Percentiles rank a stretch among this genome's conserved stretches.
These are phyloP conservation scores for Dendronephthya gigantea DNA, from an alignment of 64 coral and sea anemone genomes.

Conservation along the genomic window DNA sequence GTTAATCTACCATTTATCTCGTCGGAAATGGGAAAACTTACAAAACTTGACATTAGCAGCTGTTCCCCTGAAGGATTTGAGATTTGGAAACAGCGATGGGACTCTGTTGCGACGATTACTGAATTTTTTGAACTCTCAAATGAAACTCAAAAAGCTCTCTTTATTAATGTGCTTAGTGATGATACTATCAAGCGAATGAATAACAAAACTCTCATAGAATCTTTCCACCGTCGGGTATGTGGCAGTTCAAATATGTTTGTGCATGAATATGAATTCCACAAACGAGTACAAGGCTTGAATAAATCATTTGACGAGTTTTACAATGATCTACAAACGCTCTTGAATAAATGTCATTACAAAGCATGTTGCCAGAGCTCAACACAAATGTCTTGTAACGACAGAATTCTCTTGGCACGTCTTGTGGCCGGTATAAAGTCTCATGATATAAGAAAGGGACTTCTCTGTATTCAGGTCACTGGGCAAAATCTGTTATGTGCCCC, in stretches of 20 bases:
- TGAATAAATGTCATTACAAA: no score
- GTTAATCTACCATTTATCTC: neutral
- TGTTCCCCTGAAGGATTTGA: neutral
- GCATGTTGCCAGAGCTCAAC: no score
- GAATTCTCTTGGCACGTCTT: no score
- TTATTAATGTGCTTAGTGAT: constrained; percentile 7
- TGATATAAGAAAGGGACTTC: no score
- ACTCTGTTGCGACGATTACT: neutral
- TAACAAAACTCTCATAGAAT: neutral
- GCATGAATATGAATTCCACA: no score
- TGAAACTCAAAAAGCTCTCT: neutral
- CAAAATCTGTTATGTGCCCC: no score
- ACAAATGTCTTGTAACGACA: no score
- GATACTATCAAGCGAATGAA: neutral
- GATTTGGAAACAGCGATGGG: neutral
- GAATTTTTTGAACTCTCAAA: neutral
- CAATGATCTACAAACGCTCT: no score
- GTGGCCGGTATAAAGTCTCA: no score
- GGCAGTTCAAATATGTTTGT: neutral
- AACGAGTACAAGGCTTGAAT: no score
- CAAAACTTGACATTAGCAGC: neutral
- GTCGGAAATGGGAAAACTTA: neutral
- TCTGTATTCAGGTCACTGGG: no score
- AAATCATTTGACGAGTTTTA: no score
- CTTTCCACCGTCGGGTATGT: neutral